These are phyloP conservation scores for Atractosteus spatula DNA, from an alignment of 2,113 vertebrate genomes.

Conservation along the genomic window DNA sequence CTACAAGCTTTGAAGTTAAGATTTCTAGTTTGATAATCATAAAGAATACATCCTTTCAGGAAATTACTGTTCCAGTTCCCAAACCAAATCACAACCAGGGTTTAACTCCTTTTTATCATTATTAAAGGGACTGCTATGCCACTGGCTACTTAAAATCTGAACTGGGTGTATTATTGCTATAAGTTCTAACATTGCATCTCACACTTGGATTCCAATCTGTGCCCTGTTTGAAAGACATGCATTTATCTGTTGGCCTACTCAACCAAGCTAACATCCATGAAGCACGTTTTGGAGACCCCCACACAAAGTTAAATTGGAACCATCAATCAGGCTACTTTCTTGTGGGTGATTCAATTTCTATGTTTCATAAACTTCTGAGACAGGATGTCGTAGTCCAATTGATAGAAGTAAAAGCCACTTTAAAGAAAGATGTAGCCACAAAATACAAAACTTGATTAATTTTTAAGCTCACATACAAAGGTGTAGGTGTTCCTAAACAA, in stretches of 20 bases:
- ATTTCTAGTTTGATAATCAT: not conserved
- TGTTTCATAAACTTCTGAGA: not conserved
- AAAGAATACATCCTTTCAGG: not conserved
- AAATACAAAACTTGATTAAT: not conserved
- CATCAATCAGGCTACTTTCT: not conserved
- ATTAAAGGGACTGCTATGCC: not conserved
- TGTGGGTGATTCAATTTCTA: not conserved
- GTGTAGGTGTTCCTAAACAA: too few relatives aligned
- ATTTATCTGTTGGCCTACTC: conserved; percentile 5
- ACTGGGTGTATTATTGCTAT: not conserved
- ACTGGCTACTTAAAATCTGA: not conserved
- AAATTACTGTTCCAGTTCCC: not conserved
- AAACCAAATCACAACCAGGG: not conserved
- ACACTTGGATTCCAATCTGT: not conserved
- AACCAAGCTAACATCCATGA: not conserved
- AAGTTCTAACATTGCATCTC: not conserved
- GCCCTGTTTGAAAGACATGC: conserved; percentile 5
- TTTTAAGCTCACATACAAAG: too few relatives aligned
- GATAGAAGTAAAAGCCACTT: not conserved
- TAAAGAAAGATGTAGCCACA: not conserved
- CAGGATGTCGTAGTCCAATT: not conserved
- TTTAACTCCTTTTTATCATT: not conserved
- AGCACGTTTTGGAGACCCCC: not conserved
- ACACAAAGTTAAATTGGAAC: not conserved
- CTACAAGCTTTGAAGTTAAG: not conserved